phyloP scores from a whole-genome alignment of 2,888 invertebrate genomes.

The Adelognathus sp. region DNA sequence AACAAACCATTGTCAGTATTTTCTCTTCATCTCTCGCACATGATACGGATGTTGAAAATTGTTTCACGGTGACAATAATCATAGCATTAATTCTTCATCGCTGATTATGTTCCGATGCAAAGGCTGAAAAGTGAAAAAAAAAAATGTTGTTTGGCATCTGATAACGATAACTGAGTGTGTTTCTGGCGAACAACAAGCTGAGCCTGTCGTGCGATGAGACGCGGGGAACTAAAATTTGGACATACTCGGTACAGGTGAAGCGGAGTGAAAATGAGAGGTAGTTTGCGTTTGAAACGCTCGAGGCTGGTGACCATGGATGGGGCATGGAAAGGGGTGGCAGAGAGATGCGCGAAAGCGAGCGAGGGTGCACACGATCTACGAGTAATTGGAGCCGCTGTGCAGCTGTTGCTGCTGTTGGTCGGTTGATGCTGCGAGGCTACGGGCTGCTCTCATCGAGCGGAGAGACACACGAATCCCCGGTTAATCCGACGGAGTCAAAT shows the following conservation, averaged over 20 bases:
- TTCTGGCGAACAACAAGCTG: constrained; percentile 28
- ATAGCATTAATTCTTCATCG: no score
- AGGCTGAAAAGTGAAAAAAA: background rate
- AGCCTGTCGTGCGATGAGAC: constrained; percentile 12
- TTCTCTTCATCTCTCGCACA: background rate
- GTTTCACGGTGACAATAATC: no score
- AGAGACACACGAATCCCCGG: constrained; percentile 23
- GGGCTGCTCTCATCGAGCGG: background rate
- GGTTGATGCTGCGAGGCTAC: background rate
- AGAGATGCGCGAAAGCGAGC: constrained; percentile 18
- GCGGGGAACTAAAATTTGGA: constrained; percentile 10
- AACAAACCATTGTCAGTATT: no score
- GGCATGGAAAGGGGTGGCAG: no score
- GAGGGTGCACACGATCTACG: constrained; percentile 33
- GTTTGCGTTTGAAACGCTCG: background rate
- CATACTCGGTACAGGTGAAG: background rate
- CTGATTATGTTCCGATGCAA: no score
- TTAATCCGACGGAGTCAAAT: constrained; percentile 33
- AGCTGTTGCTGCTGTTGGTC: constrained; percentile 3
- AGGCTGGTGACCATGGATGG: constrained; percentile 30
- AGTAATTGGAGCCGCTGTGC: constrained; percentile 42
- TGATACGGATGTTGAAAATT: no score
- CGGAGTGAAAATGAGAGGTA: background rate
- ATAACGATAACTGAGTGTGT: background rate
- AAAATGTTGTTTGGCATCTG: no score